Base-by-base conservation (phyloP, 2,113 vertebrate genomes). In the Syrrhaptes paradoxus region DNA sequence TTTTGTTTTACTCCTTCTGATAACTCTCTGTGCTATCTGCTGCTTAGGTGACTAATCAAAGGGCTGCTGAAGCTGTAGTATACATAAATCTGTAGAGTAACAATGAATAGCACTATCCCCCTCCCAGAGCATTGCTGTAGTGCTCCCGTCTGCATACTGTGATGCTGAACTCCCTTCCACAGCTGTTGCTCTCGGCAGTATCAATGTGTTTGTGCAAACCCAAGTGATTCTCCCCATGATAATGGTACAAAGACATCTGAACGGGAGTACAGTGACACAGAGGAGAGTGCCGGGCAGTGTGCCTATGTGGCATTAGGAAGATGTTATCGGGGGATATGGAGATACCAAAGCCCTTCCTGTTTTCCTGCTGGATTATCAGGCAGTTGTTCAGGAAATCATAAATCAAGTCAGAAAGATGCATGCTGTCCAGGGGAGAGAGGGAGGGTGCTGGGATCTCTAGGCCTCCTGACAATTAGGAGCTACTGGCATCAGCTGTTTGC, bases 191-290 rank as follows among this genome's bases (percentile, higher is more conserved):
- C 4, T 57, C 51, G 46, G 17, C 34, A 26, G 6, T 0, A 75
- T n/a, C 21, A 62, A 26, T 20, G 17, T 18, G 20, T 85, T 70
- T 58, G 31, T 87, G 52, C 46, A 85, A 92, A 85, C 32, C 32
- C 57, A 59, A 24, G 26, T 43, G 38, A 9, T 22, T 85, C 5
- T 87, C 5, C 26, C 7, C 25, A 17, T 0, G 0, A 4, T 52
- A 41, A 28, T n/a, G 31, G 28, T 31, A 54, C 28, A 67, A 65
- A 81, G 20, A 10, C 51, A 20, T 36, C 32, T 52, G 36, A 77
- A 82, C 0, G 1, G 18, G 52, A 57, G 11, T n/a, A 28, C 1
- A 2, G n/a, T 43, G 25, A 34, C 58, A 16, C 29, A 63, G 68
- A 68, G 54, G 11, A 11, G 45, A 55, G 26, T 17, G 24, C 43